Percentiles rank a stretch among this genome's conserved stretches.
These are phyloP conservation scores for Scaptomyza graminum DNA, from an alignment of 1,140 invertebrate genomes.

Conservation along the genomic window DNA sequence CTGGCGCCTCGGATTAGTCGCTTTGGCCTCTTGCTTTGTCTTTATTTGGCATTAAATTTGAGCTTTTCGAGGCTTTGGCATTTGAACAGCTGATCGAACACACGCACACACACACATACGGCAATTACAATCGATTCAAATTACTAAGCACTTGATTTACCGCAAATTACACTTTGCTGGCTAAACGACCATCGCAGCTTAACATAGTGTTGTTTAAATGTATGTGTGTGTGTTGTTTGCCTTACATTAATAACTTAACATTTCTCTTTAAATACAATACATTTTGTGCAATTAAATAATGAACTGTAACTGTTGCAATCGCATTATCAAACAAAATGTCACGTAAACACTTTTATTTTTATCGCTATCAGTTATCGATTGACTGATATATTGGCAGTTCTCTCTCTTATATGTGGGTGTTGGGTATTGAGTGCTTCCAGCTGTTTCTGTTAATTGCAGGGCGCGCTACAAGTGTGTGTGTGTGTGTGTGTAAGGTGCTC, in stretches of 20 bases:
- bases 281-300: slow-evolving; percentile 24
- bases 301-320: slow-evolving; percentile 18
- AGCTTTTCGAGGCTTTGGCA: slow-evolving; percentile 33
- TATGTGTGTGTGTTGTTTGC: slow-evolving; percentile 2
- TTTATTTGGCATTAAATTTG: slow-evolving; percentile 50
- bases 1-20: slow-evolving; percentile 41
- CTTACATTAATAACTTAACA: slow-evolving; percentile 17
- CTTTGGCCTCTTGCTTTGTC: slow-evolving; percentile 40
- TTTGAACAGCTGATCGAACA: slow-evolving; percentile 40
- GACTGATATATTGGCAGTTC: slow-evolving; percentile 2
- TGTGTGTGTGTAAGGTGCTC: slow-evolving; percentile 9
- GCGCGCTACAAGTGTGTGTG: neutral
- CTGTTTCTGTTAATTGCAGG: slow-evolving; percentile 1
- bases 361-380: slow-evolving; percentile 23
- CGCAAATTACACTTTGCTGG: slow-evolving; percentile 32
- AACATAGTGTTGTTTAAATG: neutral
- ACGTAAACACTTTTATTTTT: slow-evolving; percentile 13
- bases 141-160: slow-evolving; percentile 44
- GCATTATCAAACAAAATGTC: slow-evolving; percentile 5
- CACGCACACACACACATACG: neutral
- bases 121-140: slow-evolving; percentile 37
- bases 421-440: slow-evolving; percentile 2
- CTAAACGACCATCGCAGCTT: slow-evolving; percentile 17
- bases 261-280: too few relatives aligned
- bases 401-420: slow-evolving; percentile 11